Conservation (phyloP, 92 coral and sea anemone species). For the Palythoa caribaeorum region DNA sequence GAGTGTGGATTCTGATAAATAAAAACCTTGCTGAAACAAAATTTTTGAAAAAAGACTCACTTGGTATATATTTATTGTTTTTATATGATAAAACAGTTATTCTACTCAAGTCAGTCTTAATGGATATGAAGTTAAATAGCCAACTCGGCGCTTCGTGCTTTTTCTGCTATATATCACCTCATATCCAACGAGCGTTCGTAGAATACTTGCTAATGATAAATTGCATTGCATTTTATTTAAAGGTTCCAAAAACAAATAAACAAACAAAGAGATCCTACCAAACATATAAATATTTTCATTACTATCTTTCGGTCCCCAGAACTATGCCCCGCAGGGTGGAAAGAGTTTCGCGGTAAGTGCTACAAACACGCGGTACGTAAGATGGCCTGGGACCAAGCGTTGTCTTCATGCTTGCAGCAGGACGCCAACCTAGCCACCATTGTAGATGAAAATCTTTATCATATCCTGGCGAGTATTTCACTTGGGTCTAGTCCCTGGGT, state of each 20-base stretch:
- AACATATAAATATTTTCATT: not conserved
- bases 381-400: constrained; percentile 15
- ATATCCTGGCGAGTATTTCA: not conserved
- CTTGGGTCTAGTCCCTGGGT: not conserved
- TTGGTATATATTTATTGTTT: no score
- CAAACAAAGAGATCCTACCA: no score
- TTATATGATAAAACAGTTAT: no score
- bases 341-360: not conserved
- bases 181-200: no score
- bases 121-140: no score
- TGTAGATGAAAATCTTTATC: not conserved
- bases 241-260: not conserved
- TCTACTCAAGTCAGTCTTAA: no score
- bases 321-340: not conserved
- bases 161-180: no score
- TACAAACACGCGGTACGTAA: not conserved
- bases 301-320: not conserved
- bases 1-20: no score
- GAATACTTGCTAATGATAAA: no score
- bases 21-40: no score
- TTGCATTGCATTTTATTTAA: not conserved
- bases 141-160: no score
- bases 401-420: constrained; percentile 18
- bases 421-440: constrained; percentile 24
- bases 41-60: no score